Evolutionary conservation across 2,797 vertebrate genomes (phyloP).

Genomic region (Thalassophryne amazonica): DNA sequence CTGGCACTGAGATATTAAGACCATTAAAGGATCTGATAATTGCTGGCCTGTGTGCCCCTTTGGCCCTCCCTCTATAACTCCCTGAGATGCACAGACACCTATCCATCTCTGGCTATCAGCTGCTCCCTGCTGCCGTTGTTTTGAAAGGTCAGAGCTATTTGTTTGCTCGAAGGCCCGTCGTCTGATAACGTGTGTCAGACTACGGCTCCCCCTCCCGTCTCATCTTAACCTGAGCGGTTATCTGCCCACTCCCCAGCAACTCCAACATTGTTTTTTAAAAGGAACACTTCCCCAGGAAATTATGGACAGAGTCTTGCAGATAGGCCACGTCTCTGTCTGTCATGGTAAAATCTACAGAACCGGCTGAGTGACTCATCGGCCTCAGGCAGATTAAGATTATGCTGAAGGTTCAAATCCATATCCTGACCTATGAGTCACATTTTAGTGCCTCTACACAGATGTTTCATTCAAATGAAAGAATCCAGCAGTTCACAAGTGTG

Average conservation of each 20-base stretch:
- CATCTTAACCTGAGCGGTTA: slow-evolving; percentile 53
- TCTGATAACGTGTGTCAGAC: slow-evolving; percentile 61
- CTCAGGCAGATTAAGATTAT: not conserved
- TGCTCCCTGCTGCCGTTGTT: slow-evolving; percentile 65
- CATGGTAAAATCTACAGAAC: slow-evolving; percentile 13
- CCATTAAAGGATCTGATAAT: slow-evolving; percentile 35
- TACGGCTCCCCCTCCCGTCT: slow-evolving; percentile 32
- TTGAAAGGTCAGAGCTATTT: slow-evolving; percentile 67
- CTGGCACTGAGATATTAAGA: slow-evolving; percentile 17
- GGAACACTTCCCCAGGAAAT: slow-evolving; percentile 71
- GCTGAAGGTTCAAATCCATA: slow-evolving; percentile 59
- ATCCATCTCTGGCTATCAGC: slow-evolving; percentile 61
- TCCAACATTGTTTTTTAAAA: slow-evolving; percentile 58
- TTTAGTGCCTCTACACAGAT: not conserved
- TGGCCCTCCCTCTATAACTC: slow-evolving; percentile 34
- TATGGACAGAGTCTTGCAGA: slow-evolving; percentile 41
- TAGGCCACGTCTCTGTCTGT: slow-evolving; percentile 40
- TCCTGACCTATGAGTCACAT: slow-evolving; percentile 6
- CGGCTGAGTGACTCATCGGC: slow-evolving; percentile 5
- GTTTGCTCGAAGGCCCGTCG: slow-evolving; percentile 59
- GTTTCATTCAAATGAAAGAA: too few relatives aligned
- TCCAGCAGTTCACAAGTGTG: too few relatives aligned
- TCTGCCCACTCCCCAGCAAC: slow-evolving; percentile 44
- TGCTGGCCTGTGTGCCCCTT: slow-evolving; percentile 35
- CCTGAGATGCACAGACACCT: slow-evolving; percentile 19